phyloP scores from a whole-genome alignment of 2,888 invertebrate species.

The Atrina japonica region DNA sequence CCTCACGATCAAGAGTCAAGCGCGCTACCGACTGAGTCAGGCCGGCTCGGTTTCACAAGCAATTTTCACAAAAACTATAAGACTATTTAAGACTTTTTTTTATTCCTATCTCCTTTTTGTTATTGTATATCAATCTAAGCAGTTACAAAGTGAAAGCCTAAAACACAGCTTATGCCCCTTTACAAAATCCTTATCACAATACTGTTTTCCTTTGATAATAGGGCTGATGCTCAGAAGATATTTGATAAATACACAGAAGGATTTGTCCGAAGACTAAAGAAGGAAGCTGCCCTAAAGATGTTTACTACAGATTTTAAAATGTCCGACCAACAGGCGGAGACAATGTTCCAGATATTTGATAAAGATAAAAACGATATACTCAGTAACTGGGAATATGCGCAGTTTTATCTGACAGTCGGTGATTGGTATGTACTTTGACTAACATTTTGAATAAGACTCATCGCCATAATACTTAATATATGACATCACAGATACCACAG shows the following conservation, averaged over 20 bases:
- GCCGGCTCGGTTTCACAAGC: no score
- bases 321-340: constrained; percentile 67
- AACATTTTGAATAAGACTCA: no score
- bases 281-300: constrained; percentile 71
- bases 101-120: no score
- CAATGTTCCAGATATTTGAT: constrained; percentile 77
- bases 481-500: neutral
- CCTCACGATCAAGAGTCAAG: no score
- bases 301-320: constrained; percentile 73
- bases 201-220: constrained; percentile 56
- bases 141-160: no score
- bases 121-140: no score
- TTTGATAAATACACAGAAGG: constrained; percentile 76
- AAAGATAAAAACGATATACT: constrained; percentile 77
- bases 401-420: constrained; percentile 74
- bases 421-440: constrained; percentile 65
- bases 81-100: no score
- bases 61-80: no score
- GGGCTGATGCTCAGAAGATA: constrained; percentile 73
- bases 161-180: no score
- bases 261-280: constrained; percentile 73
- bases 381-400: constrained; percentile 79
- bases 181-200: no score
- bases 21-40: no score
- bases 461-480: no score